phyloP scores from a whole-genome alignment of 2,797 vertebrate species.

The Poeciliopsis paucimaculata region DNA sequence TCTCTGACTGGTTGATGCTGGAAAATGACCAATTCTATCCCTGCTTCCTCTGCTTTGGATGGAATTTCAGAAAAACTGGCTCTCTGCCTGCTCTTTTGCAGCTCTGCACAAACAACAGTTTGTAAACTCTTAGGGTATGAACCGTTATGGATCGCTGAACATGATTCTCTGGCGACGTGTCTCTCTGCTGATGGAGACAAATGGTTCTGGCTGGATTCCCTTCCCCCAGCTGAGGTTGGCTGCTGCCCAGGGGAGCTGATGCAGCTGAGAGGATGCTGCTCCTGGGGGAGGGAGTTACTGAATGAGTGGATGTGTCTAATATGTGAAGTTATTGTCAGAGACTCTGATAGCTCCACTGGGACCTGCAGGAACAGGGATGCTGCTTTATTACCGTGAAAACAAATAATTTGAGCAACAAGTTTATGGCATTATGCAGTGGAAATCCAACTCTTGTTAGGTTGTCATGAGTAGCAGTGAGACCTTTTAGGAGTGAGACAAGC shows the following conservation, averaged over 20 bases:
- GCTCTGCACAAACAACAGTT: conserved; percentile 11
- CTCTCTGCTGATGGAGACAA: conserved; percentile 54
- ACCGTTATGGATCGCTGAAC: conserved; percentile 26
- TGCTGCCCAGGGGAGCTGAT: conserved; percentile 7
- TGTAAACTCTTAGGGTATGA: conserved; percentile 27
- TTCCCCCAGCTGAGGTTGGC: conserved; percentile 47
- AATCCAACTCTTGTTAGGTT: conserved; percentile 1
- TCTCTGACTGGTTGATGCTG: not conserved
- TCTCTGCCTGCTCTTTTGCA: not conserved
- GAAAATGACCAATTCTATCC: not conserved
- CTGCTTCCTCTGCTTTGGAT: not conserved
- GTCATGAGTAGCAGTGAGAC: conserved; percentile 2
- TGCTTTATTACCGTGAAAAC: not conserved
- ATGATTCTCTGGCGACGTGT: conserved; percentile 32
- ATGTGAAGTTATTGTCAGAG: conserved; percentile 17
- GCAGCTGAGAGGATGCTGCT: conserved; percentile 16
- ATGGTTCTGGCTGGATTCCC: conserved; percentile 37
- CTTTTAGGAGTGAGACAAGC: not conserved
- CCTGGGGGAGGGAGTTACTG: conserved; percentile 24
- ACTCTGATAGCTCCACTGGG: conserved; percentile 12
- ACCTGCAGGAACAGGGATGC: not conserved
- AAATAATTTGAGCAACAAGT: conserved; percentile 7
- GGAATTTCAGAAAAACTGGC: conserved; percentile 11
- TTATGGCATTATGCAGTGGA: not conserved
- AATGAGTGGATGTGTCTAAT: conserved; percentile 31